Base-by-base conservation (phyloP, 1,140 invertebrate genomes). In the Popillia japonica region DNA sequence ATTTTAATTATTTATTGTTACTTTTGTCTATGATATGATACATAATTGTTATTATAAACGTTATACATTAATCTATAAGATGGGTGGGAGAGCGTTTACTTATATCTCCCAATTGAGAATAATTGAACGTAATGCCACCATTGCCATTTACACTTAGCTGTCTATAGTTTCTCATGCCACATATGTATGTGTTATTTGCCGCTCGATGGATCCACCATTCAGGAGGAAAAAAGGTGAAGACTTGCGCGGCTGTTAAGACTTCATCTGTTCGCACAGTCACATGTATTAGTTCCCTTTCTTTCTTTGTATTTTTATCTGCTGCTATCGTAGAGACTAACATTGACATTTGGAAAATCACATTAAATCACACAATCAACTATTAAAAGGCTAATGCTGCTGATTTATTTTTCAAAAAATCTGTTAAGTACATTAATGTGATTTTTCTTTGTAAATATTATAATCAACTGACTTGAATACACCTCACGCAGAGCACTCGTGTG, bases 151-250 rank as follows among this genome's bases (percentile, higher is more conserved):
- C 44, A 48, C 44, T 23, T 55, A 22, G 22, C 14, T 27, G 4
- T 68, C 80, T 79, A 81, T 82, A 90, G 88, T 90, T 88, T 89
- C 89, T 85, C 84, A 89, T 89, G 87, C 82, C 83, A 84, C 61
- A 68, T 68, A 79, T 83, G 82, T 81, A 83, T 86, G 85, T 86
- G 84, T 86, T 86, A 83, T 83, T 84, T 85, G 84, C 90, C 90
- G 88, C 88, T 88, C 77, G 44, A 23, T 89, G 89, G 89, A 90
- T 89, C 88, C 86, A 88, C 87, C 88, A 85, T 88, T 86, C 89
- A 91, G 90, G 90, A 92, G 91, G 90, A 91, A 90, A 91, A 91
- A 91, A 92, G 91, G 91, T 92, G 91, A 92, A 90, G 89, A 88
- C 87, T 87, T 89, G 88, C 87, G 90, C 88, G 89, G 88, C 88